Conservation (phyloP, 2,113 vertebrate genomes). For the Apteryx mantelli region DNA sequence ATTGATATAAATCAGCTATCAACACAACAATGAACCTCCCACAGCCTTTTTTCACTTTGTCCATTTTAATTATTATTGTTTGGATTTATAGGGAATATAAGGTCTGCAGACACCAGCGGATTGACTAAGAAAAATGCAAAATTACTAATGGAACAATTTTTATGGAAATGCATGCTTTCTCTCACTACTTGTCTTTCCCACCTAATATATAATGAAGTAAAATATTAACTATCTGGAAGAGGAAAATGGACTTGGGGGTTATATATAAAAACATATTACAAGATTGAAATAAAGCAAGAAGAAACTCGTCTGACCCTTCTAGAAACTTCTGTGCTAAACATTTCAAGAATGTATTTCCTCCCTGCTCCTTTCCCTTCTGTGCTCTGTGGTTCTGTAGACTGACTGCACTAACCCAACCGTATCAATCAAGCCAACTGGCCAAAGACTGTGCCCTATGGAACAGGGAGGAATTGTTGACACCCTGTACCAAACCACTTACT, state of each 20-base stretch:
- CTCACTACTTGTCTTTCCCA: background rate
- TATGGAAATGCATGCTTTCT: background rate
- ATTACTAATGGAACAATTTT: background rate
- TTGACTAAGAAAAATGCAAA: background rate
- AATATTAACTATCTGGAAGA: background rate
- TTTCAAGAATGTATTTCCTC: too few species aligned
- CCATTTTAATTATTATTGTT: background rate
- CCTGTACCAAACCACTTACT: background rate
- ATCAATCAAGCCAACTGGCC: background rate
- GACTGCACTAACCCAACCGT: background rate
- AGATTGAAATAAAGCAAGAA: background rate
- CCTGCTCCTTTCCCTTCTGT: background rate
- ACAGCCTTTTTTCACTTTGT: background rate
- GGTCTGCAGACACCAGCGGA: background rate
- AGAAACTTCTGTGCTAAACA: too few species aligned
- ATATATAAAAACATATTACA: background rate
- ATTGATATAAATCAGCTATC: background rate
- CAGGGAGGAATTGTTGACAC: background rate
- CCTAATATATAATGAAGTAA: background rate
- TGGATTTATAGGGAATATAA: background rate
- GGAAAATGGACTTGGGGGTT: rapidly evolving
- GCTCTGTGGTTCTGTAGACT: background rate
- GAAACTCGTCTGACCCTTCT: background rate
- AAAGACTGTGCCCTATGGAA: background rate
- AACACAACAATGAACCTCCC: background rate